A percentile compares a stretch with the other conserved stretches of the same genome.
Conservation (phyloP, 2,888 invertebrate species). For the Gryllus longicercus region DNA sequence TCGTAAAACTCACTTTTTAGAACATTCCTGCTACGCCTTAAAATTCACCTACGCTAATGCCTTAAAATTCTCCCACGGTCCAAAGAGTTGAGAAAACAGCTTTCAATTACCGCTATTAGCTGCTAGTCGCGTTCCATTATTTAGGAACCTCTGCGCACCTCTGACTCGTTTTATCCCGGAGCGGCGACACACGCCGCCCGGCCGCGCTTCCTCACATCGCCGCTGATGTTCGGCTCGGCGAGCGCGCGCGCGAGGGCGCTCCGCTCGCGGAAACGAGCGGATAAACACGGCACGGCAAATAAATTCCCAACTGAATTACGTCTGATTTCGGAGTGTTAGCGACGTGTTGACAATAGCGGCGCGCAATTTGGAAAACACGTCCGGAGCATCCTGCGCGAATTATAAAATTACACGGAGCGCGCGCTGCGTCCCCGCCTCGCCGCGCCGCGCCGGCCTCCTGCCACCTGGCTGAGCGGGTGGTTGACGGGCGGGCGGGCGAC, state of each 20-base stretch:
- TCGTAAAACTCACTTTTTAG: too few relatives aligned
- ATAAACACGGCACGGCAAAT: constrained; percentile 17
- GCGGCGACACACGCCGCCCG: too few relatives aligned
- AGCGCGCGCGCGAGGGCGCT: neutral
- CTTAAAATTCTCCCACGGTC: too few relatives aligned
- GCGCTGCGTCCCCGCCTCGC: neutral
- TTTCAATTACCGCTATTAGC: too few relatives aligned
- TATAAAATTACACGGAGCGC: constrained; percentile 3
- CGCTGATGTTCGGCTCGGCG: too few relatives aligned
- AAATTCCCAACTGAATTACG: constrained; percentile 8
- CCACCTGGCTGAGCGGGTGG: neutral
- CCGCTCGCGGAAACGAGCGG: neutral
- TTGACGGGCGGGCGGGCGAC: neutral
- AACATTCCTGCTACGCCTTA: too few relatives aligned
- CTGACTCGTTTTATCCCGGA: too few relatives aligned
- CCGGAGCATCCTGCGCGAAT: constrained; percentile 4
- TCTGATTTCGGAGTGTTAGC: constrained; percentile 17
- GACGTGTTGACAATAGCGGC: neutral
- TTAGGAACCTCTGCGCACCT: too few relatives aligned
- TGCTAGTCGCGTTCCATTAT: too few relatives aligned
- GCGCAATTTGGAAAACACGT: constrained; percentile 8
- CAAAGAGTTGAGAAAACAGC: too few relatives aligned
- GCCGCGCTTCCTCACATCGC: too few relatives aligned
- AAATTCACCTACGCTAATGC: too few relatives aligned
- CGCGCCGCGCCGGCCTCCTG: neutral